These are phyloP conservation scores for Myiopsitta monachus DNA, from an alignment of 2,113 vertebrate species.

Conservation along the genomic window DNA sequence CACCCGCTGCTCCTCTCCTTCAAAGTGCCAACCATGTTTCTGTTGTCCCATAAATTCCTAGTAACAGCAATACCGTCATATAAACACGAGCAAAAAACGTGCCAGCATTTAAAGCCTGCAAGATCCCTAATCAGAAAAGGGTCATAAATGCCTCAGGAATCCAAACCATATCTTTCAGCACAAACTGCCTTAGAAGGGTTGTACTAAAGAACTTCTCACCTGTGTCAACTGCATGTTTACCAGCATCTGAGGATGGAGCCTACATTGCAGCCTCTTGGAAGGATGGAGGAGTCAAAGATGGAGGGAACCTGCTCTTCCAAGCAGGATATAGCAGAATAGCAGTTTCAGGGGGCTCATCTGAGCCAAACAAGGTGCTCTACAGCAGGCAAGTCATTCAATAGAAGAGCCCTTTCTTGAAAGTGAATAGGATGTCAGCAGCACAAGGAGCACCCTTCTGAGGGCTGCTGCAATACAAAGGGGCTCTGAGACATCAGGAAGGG, in stretches of 20 bases:
- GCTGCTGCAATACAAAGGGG: background rate
- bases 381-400: background rate
- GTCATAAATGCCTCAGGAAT: background rate
- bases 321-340: background rate
- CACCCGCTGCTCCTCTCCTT: background rate
- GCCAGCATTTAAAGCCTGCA: background rate
- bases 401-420: background rate
- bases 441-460: background rate
- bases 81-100: background rate
- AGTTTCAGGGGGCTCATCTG: background rate
- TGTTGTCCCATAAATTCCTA: background rate
- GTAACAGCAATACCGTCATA: background rate
- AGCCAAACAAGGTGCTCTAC: background rate
- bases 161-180: background rate
- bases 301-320: background rate
- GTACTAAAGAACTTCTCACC: background rate
- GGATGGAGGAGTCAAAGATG: background rate
- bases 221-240: background rate
- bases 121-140: background rate
- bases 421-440: background rate
- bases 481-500: background rate
- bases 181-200: background rate
- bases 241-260: background rate
- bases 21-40: background rate
- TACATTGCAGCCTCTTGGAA: background rate